Evolutionary conservation across 2,888 invertebrate species (phyloP).

Genomic region (Branchellion lobata): DNA sequence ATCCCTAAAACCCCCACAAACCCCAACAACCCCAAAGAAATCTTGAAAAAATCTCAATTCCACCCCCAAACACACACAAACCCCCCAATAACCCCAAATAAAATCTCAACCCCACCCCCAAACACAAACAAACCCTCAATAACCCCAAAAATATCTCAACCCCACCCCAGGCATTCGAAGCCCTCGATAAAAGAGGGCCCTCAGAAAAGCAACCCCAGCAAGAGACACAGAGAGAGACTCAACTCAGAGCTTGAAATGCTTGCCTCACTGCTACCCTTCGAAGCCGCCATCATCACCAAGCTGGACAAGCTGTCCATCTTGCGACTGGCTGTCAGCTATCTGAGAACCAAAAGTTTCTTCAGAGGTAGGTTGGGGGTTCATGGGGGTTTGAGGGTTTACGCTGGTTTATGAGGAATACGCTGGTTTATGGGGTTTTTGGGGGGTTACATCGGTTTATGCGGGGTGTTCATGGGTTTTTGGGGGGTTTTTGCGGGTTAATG

Average conservation of each 20-base stretch:
- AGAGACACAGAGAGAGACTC: slow-evolving; percentile 91
- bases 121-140: too few relatives aligned
- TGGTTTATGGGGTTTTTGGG: too few relatives aligned
- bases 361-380: slow-evolving; percentile 73
- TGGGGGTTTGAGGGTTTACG: too few relatives aligned
- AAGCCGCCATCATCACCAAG: slow-evolving; percentile 95
- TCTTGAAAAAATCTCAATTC: too few relatives aligned
- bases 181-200: slow-evolving; percentile 54
- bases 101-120: neutral
- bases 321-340: slow-evolving; percentile 93
- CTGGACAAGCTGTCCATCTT: slow-evolving; percentile 95
- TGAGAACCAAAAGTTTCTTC: slow-evolving; percentile 97
- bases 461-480: too few relatives aligned
- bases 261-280: slow-evolving; percentile 79
- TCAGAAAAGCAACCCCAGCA: slow-evolving; percentile 80
- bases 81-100: neutral
- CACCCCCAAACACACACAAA: neutral
- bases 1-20: too few relatives aligned
- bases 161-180: slow-evolving; percentile 9
- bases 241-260: slow-evolving; percentile 97
- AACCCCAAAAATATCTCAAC: too few relatives aligned
- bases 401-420: too few relatives aligned
- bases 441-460: too few relatives aligned
- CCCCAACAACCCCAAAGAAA: too few relatives aligned
- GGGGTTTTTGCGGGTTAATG: too few relatives aligned